Base-by-base conservation (phyloP, 2,888 invertebrate genomes). In the Micoletzkya japonica region DNA sequence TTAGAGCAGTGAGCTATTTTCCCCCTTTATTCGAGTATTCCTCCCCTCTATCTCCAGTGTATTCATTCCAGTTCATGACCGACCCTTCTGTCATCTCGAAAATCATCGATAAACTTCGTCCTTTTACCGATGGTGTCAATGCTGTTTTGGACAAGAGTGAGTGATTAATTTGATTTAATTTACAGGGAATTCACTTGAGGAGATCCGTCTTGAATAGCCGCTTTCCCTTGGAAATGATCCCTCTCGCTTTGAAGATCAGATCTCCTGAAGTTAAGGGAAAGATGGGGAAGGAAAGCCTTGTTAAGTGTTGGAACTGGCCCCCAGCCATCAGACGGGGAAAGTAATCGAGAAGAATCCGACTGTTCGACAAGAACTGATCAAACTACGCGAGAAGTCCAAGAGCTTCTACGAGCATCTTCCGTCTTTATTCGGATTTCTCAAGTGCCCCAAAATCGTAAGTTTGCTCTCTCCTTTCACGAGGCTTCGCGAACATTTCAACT, bases 361-460 rank as follows among this genome's bases (percentile, higher is more conserved):
- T 10, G 36, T 60, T 10, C 26, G 39, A 28, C 39, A 10, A 2
- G 44, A 20, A 30, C 37, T 60, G 10, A 6, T 4, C 20, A 37
- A 60, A 26, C 39, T 60, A 4, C 60, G 60, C 7, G 4, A 20
- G 7, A 7, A 30, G 26, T 26, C 39, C 10, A 39, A 44, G 20
- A 20, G 44, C 28, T 4, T 60, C 39, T 60, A 60, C 44, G 39
- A 37, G 10, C 60, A 44, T 60, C 37, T 60, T 24, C 60, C 60
- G 3, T 37, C 37, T 28, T 26, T 60, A 28, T 60, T 60, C 60
- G 17, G 39, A 7, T 4, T 7, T 26, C 30, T 60, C 4, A 37
- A 44, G 28, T 60, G 60, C 39, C 37, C 37, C 10, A 60, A 44
- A 39, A 32, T 39, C 44, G 60, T 60, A 28, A 60, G 60, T 60